Base-by-base conservation (phyloP, 2,888 invertebrate species). In the Diarsia mendica region DNA sequence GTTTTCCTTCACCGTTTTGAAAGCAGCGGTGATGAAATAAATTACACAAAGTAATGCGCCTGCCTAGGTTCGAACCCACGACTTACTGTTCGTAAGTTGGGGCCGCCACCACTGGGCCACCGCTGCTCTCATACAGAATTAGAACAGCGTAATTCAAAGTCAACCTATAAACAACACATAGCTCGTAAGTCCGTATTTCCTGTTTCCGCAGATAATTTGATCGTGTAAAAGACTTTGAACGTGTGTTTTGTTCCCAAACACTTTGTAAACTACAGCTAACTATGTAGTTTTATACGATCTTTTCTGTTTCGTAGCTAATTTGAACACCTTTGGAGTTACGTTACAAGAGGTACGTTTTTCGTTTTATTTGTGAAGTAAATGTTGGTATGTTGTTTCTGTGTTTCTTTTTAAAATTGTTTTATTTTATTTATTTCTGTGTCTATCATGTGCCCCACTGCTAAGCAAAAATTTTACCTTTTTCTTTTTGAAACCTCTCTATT, bases 101-200 rank as follows among this genome's bases (percentile, higher is more conserved):
- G n/a, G n/a, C n/a, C n/a, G n/a, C n/a, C n/a, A n/a, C n/a, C n/a
- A n/a, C n/a, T n/a, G n/a, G n/a, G n/a, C n/a, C n/a, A n/a, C n/a
- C n/a, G n/a, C n/a, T n/a, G n/a, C n/a, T n/a, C n/a, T n/a, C n/a
- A 48, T 48, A 48, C 13, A 48, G 0, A 10, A 46, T 46, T 39
- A 39, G 39, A 39, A 39, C 2, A 48, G 48, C 3, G 15, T 48
- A 13, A 28, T 39, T 44, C 20, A 28, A 60, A 60, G 13, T 48
- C 39, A 23, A 9, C 2, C 18, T 18, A 18, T 23, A 3, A 18
- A 46, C 10, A 51, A 23, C 18, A 72, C n/a, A 46, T 9, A 23
- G 10, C n/a, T 28, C 49, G 33, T 20, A 80, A 73, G 64, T 18
- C 64, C 46, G n/a, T 53, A n/a, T 60, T 60, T 83, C 64, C 51